phyloP scores from a whole-genome alignment of 2,888 invertebrate species.

The Drosophila pseudotalamancana region DNA sequence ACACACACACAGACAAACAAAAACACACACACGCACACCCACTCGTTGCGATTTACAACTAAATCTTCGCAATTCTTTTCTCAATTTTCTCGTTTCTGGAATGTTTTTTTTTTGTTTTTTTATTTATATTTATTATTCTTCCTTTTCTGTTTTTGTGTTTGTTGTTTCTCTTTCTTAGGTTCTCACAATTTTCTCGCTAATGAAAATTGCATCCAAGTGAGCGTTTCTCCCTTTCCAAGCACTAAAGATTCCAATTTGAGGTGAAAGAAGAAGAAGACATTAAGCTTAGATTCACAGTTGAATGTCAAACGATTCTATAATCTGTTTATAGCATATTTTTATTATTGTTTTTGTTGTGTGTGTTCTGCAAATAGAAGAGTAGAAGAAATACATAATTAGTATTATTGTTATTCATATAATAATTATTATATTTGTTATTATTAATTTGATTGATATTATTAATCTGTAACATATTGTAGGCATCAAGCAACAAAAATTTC shows the following conservation, averaged over 20 bases:
- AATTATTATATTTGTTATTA: background rate
- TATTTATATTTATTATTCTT: conserved; percentile 15
- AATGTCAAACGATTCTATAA: conserved; percentile 18
- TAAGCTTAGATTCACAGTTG: conserved; percentile 45
- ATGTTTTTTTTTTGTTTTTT: conserved; percentile 25
- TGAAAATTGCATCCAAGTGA: conserved; percentile 66
- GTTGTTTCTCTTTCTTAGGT: conserved; percentile 14
- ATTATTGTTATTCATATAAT: background rate
- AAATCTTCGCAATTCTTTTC: conserved; percentile 31
- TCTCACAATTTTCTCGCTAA: conserved; percentile 60
- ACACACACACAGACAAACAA: conserved; percentile 3
- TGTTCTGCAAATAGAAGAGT: conserved; percentile 5
- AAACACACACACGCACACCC: background rate
- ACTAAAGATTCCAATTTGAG: conserved; percentile 11
- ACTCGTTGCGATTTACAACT: conserved; percentile 34
- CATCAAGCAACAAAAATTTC: no score
- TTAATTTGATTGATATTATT: no score
- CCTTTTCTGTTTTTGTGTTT: conserved; percentile 1
- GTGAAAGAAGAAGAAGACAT: conserved; percentile 15
- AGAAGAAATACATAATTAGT: background rate
- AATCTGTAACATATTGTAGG: no score
- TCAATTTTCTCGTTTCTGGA: conserved; percentile 48
- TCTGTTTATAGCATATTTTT: background rate
- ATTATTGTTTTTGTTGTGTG: background rate
- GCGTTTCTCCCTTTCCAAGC: conserved; percentile 40